Base-by-base conservation (phyloP, 2,797 vertebrate species). In the Alca torda region DNA sequence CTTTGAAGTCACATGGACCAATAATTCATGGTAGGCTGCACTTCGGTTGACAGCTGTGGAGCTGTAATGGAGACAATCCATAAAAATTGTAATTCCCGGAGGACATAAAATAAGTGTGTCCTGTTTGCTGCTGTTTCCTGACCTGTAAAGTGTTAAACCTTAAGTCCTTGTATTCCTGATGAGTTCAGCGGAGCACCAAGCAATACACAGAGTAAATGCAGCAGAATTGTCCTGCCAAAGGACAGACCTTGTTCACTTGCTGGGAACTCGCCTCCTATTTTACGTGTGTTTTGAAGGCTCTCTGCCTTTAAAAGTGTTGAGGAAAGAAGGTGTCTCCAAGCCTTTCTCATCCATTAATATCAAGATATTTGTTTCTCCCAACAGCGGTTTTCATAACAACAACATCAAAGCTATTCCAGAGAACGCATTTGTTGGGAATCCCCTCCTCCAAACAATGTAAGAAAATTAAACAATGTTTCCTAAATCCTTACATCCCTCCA, bases 341-440 rank as follows among this genome's bases (percentile, higher is more conserved):
- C 45, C 50, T 60, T 85, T 89, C 73, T 72, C 30, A 84, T 46
- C 72, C 51, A 69, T 73, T 96, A 91, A 93, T 84, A 51, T 13
- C 18, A 64, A 75, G 65, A 41, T 43, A 51, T 94, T 91, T 94
- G 57, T 96, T 74, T 95, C 95, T 76, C 92, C 92, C 96, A 97
- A 89, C 98, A 99, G 99, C 2, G 99, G 99, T 21, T 99, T 99
- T 98, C 99, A 99, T 95, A 99, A 99, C 98, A 99, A 99, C 98
- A 99, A 99, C 97, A 99, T 99, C 98, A 99, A 98, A 98, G 98
- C 98, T 82, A 99, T 99, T 96, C 99, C 99, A 15, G 99, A 99
- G 97, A 98, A 98, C 11, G 99, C 99, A 37, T 99, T 99, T 92
- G 97, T 98, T 97, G 99, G 99, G 94, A 99, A 99, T 96, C 99